Evolutionary conservation across 2,797 vertebrate species (phyloP).

Genomic region (Hybognathus amarus): DNA sequence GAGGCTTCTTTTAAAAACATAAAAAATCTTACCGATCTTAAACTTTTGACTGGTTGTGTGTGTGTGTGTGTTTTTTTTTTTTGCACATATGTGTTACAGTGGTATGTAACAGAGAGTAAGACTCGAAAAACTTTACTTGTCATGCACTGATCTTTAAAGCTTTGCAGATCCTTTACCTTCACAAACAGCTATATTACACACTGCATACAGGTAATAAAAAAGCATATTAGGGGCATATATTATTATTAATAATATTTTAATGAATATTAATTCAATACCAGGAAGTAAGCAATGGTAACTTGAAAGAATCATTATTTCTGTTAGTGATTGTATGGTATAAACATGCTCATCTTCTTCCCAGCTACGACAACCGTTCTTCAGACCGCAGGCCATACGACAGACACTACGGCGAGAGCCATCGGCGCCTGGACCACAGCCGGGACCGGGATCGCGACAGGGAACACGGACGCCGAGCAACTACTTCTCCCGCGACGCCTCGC

Average conservation of each 20-base stretch:
- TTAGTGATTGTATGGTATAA: background rate
- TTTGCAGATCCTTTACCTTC: too few species aligned
- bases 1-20: too few species aligned
- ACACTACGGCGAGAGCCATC: conserved; percentile 88
- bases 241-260: background rate
- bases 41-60: too few species aligned
- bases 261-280: background rate
- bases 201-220: too few species aligned
- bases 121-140: background rate
- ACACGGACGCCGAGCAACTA: conserved; percentile 82
- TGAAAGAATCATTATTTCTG: background rate
- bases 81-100: too few species aligned
- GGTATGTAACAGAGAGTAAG: too few species aligned
- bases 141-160: too few species aligned
- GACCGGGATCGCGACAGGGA: conserved; percentile 80
- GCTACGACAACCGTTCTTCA: conserved; percentile 87
- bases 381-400: conserved; percentile 88
- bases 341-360: conserved; percentile 60
- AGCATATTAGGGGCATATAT: too few species aligned
- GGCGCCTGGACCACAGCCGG: conserved; percentile 86
- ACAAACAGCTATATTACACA: too few species aligned
- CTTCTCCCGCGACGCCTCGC: conserved; percentile 83
- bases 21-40: too few species aligned
- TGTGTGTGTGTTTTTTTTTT: too few species aligned
- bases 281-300: background rate